Conservation (phyloP, 1,140 invertebrate genomes). For the Diachasmimorpha longicaudata region DNA sequence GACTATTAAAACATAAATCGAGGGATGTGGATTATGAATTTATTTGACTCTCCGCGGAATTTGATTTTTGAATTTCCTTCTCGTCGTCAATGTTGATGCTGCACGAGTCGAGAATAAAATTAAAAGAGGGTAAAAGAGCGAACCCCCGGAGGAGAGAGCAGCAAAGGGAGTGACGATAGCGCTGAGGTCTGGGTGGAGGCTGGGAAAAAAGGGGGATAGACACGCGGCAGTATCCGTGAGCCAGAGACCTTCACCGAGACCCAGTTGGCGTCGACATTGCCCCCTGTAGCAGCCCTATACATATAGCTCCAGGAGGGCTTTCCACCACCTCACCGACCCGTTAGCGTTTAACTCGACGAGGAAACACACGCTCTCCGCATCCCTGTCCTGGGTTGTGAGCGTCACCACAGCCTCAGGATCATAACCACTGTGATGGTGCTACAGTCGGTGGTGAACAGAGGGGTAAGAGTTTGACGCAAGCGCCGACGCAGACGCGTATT, state of each 20-base stretch:
- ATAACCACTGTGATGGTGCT: conserved; percentile 9
- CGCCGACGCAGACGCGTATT: conserved; percentile 49
- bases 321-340: conserved; percentile 4
- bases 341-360: conserved; percentile 3
- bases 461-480: conserved; percentile 40
- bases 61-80: too few species aligned
- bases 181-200: background rate
- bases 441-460: background rate
- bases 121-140: background rate
- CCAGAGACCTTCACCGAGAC: conserved; percentile 61
- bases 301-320: conserved; percentile 32
- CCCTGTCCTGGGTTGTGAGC: background rate
- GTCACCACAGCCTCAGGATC: conserved; percentile 25
- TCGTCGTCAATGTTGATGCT: too few species aligned
- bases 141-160: conserved; percentile 3
- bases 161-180: background rate
- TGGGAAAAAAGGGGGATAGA: background rate
- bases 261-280: conserved; percentile 63
- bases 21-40: too few species aligned
- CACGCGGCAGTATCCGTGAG: conserved; percentile 33
- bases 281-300: conserved; percentile 50
- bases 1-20: too few species aligned
- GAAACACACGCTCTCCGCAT: conserved; percentile 3
- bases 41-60: too few species aligned
- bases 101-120: too few species aligned